phyloP scores from a whole-genome alignment of 2,797 vertebrate species.

The Falco concolor region DNA sequence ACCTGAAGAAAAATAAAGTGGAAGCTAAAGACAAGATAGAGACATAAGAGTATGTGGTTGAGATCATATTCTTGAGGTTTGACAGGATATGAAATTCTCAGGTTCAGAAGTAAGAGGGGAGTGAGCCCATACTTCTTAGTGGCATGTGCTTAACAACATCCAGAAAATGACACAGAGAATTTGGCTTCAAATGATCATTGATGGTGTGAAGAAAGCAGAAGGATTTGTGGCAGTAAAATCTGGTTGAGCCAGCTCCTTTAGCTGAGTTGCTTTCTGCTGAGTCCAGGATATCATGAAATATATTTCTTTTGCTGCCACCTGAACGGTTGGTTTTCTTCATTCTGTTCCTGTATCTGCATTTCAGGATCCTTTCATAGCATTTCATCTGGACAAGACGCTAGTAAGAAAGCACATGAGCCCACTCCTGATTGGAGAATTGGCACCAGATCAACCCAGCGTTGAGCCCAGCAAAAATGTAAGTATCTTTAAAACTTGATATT shows the following conservation, averaged over 20 bases:
- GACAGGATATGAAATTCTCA: not conserved
- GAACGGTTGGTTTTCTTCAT: not conserved
- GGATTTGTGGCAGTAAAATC: not conserved
- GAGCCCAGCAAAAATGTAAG: slow-evolving; percentile 81
- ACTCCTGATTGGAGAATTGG: slow-evolving; percentile 78
- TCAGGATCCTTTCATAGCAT: slow-evolving; percentile 79
- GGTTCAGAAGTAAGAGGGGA: not conserved
- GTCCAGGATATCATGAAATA: not conserved
- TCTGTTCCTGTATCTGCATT: not conserved
- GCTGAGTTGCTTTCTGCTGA: not conserved
- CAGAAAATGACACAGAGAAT: not conserved
- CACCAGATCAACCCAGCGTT: slow-evolving; percentile 76
- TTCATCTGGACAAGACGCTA: slow-evolving; percentile 76
- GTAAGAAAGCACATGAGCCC: slow-evolving; percentile 76
- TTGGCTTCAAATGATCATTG: not conserved
- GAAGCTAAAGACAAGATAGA: not conserved
- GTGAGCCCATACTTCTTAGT: not conserved
- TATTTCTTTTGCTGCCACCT: not conserved
- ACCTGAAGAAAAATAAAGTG: not conserved
- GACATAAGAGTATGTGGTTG: not conserved
- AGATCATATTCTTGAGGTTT: not conserved
- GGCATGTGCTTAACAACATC: not conserved
- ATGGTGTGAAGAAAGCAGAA: not conserved
- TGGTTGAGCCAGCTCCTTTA: not conserved
- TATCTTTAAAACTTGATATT: not conserved